Evolutionary conservation across 2,113 vertebrate species (phyloP), one percentile per base, ranked within the genome.

Genomic region (Oreochromis tanganicae): DNA sequence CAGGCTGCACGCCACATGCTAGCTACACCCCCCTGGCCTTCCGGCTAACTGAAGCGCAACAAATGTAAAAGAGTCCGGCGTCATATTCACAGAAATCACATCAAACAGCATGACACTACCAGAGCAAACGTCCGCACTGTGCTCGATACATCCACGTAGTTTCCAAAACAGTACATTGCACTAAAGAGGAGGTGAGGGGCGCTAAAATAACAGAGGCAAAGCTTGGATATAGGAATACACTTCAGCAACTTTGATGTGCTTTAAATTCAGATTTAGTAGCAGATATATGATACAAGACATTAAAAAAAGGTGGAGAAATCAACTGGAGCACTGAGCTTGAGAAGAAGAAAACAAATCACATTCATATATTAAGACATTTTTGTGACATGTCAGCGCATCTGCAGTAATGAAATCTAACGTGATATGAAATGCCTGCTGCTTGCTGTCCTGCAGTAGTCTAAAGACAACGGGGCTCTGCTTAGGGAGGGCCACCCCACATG

Each of bases 301-400:
- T 75, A 75, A 82, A 85, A 88, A 86, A 90, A 12, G 38, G 68
- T 61, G 83, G 52, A 92, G 82, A 88, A 93, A 91, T 86, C 29
- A 90, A 88, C 32, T 61, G 17, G 81, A 81, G 66, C 80, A 90
- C 68, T 87, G 75, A 87, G 73, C 38, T 86, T 11, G 24, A 19
- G 41, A 46, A 56, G 81, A 68, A 88, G 90, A 82, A 90, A 91
- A 91, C 5, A 16, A 94, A 93, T 93, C 92, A 95, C 93, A 96
- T 95, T 95, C 93, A 93, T 84, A 96, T 92, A 92, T 96, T 96
- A 96, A 96, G 96, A 97, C 95, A 90, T 95, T 95, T 95, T 5
- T 38, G 94, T 95, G 95, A 95, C 93, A 92, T 90, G 93, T 96
- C 93, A 94, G 95, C 95, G 94, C 94, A 85, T 94, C 94, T 94